Base-by-base conservation (phyloP, 2,888 invertebrate genomes). In the Cheilosia vulpina region DNA sequence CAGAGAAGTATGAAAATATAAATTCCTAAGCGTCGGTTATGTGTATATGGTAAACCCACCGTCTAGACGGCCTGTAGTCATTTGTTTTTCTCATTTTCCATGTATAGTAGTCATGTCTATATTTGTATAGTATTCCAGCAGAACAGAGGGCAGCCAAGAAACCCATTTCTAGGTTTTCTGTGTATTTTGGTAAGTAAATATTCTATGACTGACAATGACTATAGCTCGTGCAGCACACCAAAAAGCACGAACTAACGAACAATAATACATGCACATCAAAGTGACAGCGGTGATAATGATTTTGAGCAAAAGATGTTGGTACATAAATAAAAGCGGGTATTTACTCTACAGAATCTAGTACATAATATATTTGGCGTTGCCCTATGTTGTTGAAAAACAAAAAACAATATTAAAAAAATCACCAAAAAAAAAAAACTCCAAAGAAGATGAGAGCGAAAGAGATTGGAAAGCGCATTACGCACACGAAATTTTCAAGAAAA, bases 381-480 rank as follows among this genome's bases (percentile, higher is more conserved):
- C 2, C 34, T 17, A 19, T 21, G 15, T 17, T 45, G 27, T 45
- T 21, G 34, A 15, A 19, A 21, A 19, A 53, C 5, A 34, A 17
- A 21, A 57, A 41, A 13, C 45, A 45, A 9, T 15, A 45, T 19
- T 6, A 43, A n/a, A 50, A 50, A 52, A 52, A 41, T 17, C 19
- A 27, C 24, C 17, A 19, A 71, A 58, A 58, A 55, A 58, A 55
- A 31, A 53, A 27, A 27, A 27, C 27, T n/a, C 24, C 17, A 17
- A 38, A 47, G 17, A 63, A 38, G 50, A 60, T 27, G 27, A 60
- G 38, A 43, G 13, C 65, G 38, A 57, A 65, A 50, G 55, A 55
- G 27, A 65, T 65, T 65, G n/a, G 57, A 75, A 75, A 75, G 75
- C 57, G 47, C 65, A 75, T 57, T 75, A 75, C 75, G 75, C 75